Evolutionary conservation across 2,113 vertebrate genomes (phyloP).

Genomic region (Alligator sinensis): DNA sequence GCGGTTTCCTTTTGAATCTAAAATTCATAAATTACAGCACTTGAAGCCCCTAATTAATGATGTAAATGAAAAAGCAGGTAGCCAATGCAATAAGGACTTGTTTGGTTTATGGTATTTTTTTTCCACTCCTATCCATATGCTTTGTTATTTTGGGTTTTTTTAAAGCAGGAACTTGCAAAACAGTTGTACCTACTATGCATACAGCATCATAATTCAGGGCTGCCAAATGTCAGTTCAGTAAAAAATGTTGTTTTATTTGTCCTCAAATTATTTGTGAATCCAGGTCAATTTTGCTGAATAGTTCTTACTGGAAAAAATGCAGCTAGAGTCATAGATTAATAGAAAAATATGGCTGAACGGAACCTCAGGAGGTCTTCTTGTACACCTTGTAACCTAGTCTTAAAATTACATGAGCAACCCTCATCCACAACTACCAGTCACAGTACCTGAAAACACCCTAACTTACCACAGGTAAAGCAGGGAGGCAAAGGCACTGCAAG

Average conservation of each 20-base stretch:
- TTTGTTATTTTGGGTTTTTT: no score
- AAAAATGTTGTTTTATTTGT: not conserved
- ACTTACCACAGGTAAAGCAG: no score
- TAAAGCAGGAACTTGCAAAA: no score
- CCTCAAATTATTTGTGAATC: conserved; percentile 38
- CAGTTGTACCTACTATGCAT: not conserved
- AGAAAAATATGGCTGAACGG: no score
- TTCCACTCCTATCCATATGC: not conserved
- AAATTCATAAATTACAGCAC: not conserved
- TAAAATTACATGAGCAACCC: no score
- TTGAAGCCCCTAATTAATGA: not conserved
- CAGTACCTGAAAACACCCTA: no score
- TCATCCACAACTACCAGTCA: no score
- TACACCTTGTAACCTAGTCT: no score
- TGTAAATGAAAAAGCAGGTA: not conserved
- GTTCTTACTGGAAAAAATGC: not conserved
- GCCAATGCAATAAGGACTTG: rapidly evolving
- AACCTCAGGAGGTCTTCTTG: no score
- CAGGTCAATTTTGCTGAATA: conserved; percentile 1
- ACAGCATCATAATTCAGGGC: conserved; percentile 20
- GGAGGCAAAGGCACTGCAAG: no score
- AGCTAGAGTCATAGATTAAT: no score
- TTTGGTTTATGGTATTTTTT: conserved; percentile 8
- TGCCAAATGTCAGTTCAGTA: conserved; percentile 17
- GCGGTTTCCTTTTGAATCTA: not conserved